These are phyloP conservation scores for Microdon myrmicae DNA, from an alignment of 2,888 invertebrate genomes.

Conservation along the genomic window DNA sequence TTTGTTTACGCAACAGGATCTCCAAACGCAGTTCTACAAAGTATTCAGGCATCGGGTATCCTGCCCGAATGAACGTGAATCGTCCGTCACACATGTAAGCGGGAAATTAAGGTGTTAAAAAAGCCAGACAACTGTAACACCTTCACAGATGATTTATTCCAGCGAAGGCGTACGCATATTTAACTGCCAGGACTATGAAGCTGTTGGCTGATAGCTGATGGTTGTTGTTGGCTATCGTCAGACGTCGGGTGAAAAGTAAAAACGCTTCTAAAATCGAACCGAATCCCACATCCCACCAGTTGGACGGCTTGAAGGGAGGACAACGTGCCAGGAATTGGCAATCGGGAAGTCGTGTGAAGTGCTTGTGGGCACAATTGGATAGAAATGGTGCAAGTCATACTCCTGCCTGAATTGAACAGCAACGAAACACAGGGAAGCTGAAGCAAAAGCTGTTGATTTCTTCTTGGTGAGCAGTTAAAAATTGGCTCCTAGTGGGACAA, in stretches of 20 bases:
- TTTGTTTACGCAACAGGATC: constrained; percentile 51
- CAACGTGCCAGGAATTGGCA: constrained; percentile 48
- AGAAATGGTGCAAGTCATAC: constrained; percentile 18
- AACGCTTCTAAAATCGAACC: constrained; percentile 49
- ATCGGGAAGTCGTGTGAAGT: constrained; percentile 12
- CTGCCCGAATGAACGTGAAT: constrained; percentile 12
- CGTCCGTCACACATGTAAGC: constrained; percentile 49
- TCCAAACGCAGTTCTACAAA: too few species aligned
- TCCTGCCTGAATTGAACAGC: too few species aligned
- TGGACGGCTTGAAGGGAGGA: constrained; percentile 32
- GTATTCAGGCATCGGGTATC: background rate
- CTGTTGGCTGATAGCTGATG: too few species aligned
- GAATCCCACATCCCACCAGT: too few species aligned
- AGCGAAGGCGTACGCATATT: constrained; percentile 40
- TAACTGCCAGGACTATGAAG: constrained; percentile 27
- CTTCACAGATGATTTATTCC: constrained; percentile 52
- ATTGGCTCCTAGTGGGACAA: constrained; percentile 32
- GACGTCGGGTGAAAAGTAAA: constrained; percentile 21
- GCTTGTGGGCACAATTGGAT: constrained; percentile 25
- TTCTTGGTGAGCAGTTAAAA: constrained; percentile 20
- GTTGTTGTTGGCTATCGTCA: too few species aligned
- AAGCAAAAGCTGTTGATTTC: constrained; percentile 8
- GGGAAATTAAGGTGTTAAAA: constrained; percentile 53
- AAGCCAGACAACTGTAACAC: constrained; percentile 52
- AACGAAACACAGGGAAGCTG: too few species aligned